Evolutionary conservation across 1,140 invertebrate genomes (phyloP), one percentile per base, ranked within the genome.

Genomic region (Hestina assimilis): DNA sequence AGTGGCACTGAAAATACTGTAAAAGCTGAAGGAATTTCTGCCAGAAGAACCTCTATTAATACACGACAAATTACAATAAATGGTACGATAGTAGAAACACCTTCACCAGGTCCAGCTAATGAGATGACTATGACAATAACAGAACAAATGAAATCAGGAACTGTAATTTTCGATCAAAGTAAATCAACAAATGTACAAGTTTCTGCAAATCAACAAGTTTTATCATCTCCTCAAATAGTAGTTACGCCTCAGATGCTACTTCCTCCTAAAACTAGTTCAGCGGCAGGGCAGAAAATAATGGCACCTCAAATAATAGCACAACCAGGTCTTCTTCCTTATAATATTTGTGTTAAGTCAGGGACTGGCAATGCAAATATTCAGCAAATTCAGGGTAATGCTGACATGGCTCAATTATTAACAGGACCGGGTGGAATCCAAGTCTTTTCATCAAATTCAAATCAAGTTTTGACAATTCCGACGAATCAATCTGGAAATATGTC

Each of bases 21-120:
- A 2, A 88, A 89, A 63, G 86, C 89, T 17, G 85, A 87, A 60
- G 71, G 81, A 11, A 87, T 89, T 41, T 77, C 84, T 12, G 79
- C 86, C 3, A 77, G 89, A 63, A 68, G 89, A 67, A 89, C 87
- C 3, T 89, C 87, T 8, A 87, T 89, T 11, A 90, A 90, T 47
- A 90, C 89, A 0, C 76, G 89, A 40, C 89, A 90, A 61, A 90
- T 90, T 15, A 90, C 89, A 19, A 90, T 90, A 20, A 90, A 90
- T 48, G 89, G 89, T 0, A 90, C 89, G 12, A 89, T 89, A 15
- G 89, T 89, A 1, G 89, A 89, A 69, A 89, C 89, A 24, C 86
- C 84, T 6, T 89, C 89, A 9, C 89, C 89, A 7, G 87, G 87
- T 0, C 89, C 87, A n/a, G 55, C 75, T 31, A 86, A 86, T 63